Evolutionary conservation across 2,797 vertebrate genomes (phyloP).

Genomic region (Naso thynnoides): DNA sequence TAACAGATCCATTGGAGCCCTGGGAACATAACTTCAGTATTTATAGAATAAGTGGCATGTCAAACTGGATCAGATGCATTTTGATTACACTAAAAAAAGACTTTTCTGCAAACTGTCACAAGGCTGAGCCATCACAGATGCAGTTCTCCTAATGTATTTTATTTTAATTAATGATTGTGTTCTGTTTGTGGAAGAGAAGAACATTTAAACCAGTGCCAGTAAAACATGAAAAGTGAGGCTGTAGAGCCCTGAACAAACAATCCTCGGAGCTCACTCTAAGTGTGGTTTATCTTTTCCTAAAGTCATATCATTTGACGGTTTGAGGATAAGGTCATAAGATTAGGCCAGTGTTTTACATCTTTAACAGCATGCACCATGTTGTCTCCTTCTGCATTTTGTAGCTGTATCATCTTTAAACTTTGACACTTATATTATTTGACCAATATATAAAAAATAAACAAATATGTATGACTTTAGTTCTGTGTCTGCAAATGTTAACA

Average conservation of each 20-base stretch:
- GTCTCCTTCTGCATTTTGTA: neutral
- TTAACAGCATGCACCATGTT: too few species aligned
- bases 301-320: neutral
- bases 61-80: neutral
- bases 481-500: neutral
- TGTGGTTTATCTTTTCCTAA: neutral
- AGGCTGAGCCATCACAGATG: neutral
- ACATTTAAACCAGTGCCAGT: neutral
- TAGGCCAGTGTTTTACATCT: too few species aligned
- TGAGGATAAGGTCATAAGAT: neutral
- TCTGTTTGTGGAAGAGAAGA: neutral
- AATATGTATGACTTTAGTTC: neutral
- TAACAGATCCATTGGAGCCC: neutral
- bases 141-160: neutral
- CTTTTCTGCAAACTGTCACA: neutral
- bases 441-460: neutral
- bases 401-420: neutral
- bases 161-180: neutral
- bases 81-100: neutral
- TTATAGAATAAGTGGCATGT: neutral
- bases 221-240: neutral
- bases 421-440: neutral
- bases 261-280: neutral
- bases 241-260: neutral
- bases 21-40: constrained; percentile 8